Percentiles rank a stretch among this genome's conserved stretches.
Conservation (phyloP, 2,888 invertebrate genomes). For the Nebria salina region DNA sequence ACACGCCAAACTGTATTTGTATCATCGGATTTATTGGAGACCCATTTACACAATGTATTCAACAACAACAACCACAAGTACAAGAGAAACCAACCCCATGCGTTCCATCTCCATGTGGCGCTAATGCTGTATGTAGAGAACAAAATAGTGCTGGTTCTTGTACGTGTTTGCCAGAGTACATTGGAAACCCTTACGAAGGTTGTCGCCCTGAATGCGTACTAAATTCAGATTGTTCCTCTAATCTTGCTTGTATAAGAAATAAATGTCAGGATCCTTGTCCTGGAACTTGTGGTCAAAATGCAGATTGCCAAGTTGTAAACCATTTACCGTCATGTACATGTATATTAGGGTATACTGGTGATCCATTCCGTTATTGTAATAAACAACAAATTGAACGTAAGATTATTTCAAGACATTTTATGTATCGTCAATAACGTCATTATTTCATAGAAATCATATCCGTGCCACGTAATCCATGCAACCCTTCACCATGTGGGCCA, state of each 20-base stretch:
- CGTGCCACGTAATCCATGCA: slow-evolving; percentile 69
- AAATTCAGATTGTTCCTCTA: slow-evolving; percentile 74
- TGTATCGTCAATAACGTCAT: not conserved
- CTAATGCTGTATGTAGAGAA: slow-evolving; percentile 72
- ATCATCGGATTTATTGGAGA: slow-evolving; percentile 71
- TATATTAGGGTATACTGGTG: slow-evolving; percentile 73
- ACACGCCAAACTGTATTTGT: slow-evolving; percentile 81
- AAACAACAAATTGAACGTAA: slow-evolving; percentile 22
- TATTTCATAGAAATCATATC: slow-evolving; percentile 52
- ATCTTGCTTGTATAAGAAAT: slow-evolving; percentile 74
- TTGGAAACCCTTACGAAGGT: slow-evolving; percentile 77
- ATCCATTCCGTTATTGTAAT: slow-evolving; percentile 75
- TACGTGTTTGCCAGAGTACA: slow-evolving; percentile 64
- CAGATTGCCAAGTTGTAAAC: slow-evolving; percentile 74
- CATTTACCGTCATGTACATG: slow-evolving; percentile 75
- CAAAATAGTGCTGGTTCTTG: slow-evolving; percentile 53
- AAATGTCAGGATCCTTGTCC: slow-evolving; percentile 79
- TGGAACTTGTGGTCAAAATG: slow-evolving; percentile 75
- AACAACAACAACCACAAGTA: slow-evolving; percentile 59
- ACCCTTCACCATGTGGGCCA: slow-evolving; percentile 80
- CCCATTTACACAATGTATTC: slow-evolving; percentile 73
- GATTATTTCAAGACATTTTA: slow-evolving; percentile 3
- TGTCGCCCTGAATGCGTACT: slow-evolving; percentile 76
- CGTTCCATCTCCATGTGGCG: slow-evolving; percentile 71
- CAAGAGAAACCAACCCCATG: slow-evolving; percentile 60